Conservation (phyloP, 2,888 invertebrate species). For the Callimorpha dominula region DNA sequence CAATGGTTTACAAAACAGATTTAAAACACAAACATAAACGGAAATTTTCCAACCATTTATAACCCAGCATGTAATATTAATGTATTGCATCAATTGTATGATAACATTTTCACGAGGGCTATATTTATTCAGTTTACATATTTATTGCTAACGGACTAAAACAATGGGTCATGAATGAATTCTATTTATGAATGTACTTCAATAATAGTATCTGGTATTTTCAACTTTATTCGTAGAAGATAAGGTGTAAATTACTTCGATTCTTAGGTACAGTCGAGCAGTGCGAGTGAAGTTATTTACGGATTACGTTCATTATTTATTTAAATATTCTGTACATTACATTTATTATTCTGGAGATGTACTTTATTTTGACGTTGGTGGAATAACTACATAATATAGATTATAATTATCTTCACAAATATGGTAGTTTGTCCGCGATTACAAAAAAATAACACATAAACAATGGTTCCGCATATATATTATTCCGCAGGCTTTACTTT, state of each 20-base stretch:
- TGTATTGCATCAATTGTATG: slow-evolving; percentile 24
- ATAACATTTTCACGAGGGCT: slow-evolving; percentile 27
- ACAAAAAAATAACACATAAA: neutral
- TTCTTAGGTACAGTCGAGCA: neutral
- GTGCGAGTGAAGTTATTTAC: slow-evolving; percentile 23
- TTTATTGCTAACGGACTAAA: slow-evolving; percentile 44
- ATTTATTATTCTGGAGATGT: slow-evolving; percentile 39
- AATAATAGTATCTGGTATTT: neutral
- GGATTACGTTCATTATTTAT: slow-evolving; percentile 18
- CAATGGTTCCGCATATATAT: slow-evolving; percentile 24
- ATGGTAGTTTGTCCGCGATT: slow-evolving; percentile 9
- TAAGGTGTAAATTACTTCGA: slow-evolving; percentile 17
- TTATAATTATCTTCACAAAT: slow-evolving; percentile 35
- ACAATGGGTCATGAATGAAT: slow-evolving; percentile 53
- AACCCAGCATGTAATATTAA: slow-evolving; percentile 32
- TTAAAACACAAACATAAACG: neutral
- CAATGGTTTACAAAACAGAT: neutral
- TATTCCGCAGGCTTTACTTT: neutral
- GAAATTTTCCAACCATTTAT: slow-evolving; percentile 21
- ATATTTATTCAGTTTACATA: slow-evolving; percentile 45
- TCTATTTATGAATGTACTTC: slow-evolving; percentile 31
- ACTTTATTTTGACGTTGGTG: slow-evolving; percentile 33
- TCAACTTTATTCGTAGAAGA: neutral
- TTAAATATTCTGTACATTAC: slow-evolving; percentile 26
- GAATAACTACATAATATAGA: slow-evolving; percentile 38